Conservation (phyloP, 2,797 vertebrate genomes). For the Phaenicophaeus curvirostris region DNA sequence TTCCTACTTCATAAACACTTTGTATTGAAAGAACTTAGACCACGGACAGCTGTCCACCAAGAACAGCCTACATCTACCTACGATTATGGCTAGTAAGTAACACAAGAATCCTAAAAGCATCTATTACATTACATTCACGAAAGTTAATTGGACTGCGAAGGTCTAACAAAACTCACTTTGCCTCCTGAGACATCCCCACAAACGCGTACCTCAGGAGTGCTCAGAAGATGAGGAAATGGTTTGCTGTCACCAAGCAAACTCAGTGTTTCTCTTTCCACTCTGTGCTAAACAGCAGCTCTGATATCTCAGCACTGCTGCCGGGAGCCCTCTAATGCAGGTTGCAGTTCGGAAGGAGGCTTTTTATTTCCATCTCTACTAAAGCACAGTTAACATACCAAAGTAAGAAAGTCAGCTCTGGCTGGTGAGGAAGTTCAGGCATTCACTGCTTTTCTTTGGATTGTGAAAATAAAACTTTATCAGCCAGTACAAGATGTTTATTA, state of each 20-base stretch:
- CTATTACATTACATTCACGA: background rate
- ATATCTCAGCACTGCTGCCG: background rate
- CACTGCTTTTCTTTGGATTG: background rate
- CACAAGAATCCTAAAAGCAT: background rate
- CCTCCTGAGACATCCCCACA: background rate
- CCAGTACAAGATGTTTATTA: background rate
- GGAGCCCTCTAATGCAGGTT: background rate
- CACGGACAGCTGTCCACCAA: background rate
- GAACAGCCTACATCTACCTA: background rate
- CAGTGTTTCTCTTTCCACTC: background rate
- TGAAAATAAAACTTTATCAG: conserved; percentile 25
- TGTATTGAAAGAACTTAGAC: background rate
- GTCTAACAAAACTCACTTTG: background rate
- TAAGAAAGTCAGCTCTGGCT: background rate
- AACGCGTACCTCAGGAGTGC: background rate
- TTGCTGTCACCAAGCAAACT: background rate
- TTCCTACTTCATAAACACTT: background rate
- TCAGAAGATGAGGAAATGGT: background rate
- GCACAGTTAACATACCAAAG: background rate
- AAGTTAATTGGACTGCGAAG: background rate
- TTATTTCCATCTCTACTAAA: background rate
- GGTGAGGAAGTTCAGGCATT: background rate
- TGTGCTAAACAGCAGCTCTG: background rate
- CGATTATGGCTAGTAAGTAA: background rate
- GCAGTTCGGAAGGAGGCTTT: background rate